Evolutionary conservation across 2,888 invertebrate genomes (phyloP), one percentile per base, ranked within the genome.

Genomic region (Tetrapedia diversipes): DNA sequence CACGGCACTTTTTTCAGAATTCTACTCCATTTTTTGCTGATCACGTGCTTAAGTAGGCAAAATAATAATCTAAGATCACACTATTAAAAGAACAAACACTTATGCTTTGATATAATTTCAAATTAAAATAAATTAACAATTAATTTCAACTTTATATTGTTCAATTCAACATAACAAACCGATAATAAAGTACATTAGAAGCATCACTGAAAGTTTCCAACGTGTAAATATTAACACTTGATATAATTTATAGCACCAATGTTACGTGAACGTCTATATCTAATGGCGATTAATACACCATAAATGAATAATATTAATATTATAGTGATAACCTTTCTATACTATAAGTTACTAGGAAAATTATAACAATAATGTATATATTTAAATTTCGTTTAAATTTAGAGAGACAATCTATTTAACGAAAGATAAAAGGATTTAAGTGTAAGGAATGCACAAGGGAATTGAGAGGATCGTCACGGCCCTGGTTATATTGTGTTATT

Each of bases 401-500:
- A 54, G 68, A 4, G 41, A 41, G 54, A 45, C 11, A 32, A 51
- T 45, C 61, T 47, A 60, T 61, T 41, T 45, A 39, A 56, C 22
- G 16, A 32, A 29, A 64, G 53, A 41, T 27, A 37, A 66, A 53
- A 60, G 60, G 66, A 67, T 32, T 41, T 24, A 29, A 54, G 34
- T 64, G 43, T 54, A 45, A 47, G 57, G 22, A 64, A 74, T 73
- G 67, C 75, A 61, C 66, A 70, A 79, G 76, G 78, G 56, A 59
- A 41, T 51, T 57, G 27, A 68, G 43, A 75, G 79, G 69, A 80
- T 74, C 43, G 63, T 74, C 63, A 86, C 88, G 80, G 72, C 73
- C 86, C 87, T 88, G 87, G 73, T 82, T 76, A 78, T 77, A 80
- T 83, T 83, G 81, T 84, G 84, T 82, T 85, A 85, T 85, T 84